Percentiles rank a stretch among this genome's conserved stretches.
phyloP scores from a whole-genome alignment of 2,113 vertebrate genomes.

The Colaptes auratus region DNA sequence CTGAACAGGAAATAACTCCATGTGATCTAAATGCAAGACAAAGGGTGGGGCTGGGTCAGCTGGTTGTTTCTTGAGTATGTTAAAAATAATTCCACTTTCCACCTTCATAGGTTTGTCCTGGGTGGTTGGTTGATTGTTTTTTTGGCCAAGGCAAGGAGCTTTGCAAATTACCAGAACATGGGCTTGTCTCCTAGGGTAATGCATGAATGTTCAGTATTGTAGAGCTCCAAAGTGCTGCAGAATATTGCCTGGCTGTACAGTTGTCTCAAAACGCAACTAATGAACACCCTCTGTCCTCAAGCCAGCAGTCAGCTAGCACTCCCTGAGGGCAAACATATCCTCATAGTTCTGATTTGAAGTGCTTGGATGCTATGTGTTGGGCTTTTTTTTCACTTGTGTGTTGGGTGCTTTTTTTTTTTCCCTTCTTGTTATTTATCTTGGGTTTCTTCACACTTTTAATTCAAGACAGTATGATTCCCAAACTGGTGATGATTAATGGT shows the following conservation, averaged over 20 bases:
- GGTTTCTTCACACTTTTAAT: background rate
- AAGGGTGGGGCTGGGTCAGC: background rate
- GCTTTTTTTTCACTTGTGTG: background rate
- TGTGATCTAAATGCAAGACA: background rate
- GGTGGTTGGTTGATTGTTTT: too few species aligned
- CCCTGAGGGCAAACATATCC: background rate
- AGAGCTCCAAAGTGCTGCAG: background rate
- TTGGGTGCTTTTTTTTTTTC: background rate
- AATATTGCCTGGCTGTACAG: background rate
- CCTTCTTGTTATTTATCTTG: background rate
- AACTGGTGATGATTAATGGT: background rate
- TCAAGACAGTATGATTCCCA: background rate
- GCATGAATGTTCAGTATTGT: background rate
- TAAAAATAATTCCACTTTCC: background rate
- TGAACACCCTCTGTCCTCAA: background rate
- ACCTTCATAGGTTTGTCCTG: background rate
- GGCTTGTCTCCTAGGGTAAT: background rate
- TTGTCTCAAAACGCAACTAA: background rate
- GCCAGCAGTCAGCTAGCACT: background rate
- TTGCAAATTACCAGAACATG: background rate
- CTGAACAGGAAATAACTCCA: background rate
- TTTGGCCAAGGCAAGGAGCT: background rate
- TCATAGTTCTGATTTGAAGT: background rate
- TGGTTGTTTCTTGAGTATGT: background rate
- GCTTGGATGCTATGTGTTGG: background rate